Evolutionary conservation across 2,797 vertebrate genomes (phyloP).

Genomic region (Alectoris magna): DNA sequence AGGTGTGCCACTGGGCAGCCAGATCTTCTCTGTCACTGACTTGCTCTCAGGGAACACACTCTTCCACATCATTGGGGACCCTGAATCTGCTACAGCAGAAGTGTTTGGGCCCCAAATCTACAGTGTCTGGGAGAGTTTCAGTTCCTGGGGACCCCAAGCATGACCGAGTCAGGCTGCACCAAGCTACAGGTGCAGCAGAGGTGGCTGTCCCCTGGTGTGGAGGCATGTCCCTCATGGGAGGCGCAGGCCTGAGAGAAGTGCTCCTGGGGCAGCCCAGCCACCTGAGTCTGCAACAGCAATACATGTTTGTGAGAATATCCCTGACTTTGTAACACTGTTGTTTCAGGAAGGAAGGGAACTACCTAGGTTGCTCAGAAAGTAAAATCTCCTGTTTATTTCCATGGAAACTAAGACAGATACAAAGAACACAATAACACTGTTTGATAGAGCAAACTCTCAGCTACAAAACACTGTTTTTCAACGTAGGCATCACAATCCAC

Average conservation of each 20-base stretch:
- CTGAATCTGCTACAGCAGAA: not conserved
- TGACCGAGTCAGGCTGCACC: not conserved
- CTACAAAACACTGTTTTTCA: too few species aligned
- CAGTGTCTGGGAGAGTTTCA: not conserved
- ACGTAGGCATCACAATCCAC: too few species aligned
- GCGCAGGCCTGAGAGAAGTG: not conserved
- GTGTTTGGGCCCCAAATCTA: not conserved
- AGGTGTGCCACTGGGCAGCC: not conserved
- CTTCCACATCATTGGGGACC: not conserved
- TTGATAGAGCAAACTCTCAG: too few species aligned
- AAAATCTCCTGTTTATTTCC: too few species aligned
- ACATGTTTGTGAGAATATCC: not conserved
- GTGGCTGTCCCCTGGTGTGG: not conserved
- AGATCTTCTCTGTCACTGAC: not conserved
- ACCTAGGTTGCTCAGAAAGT: not conserved
- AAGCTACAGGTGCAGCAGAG: not conserved
- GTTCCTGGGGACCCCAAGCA: not conserved
- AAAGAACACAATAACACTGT: too few species aligned
- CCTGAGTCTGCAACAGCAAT: not conserved
- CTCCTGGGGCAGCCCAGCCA: not conserved
- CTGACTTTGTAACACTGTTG: not conserved
- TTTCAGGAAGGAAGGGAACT: slow-evolving; percentile 1
- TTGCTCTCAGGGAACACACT: not conserved
- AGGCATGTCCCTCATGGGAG: too few species aligned
- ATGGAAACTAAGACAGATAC: too few species aligned